Conservation (phyloP, 2,113 vertebrate genomes). For the Xenus cinereus region DNA sequence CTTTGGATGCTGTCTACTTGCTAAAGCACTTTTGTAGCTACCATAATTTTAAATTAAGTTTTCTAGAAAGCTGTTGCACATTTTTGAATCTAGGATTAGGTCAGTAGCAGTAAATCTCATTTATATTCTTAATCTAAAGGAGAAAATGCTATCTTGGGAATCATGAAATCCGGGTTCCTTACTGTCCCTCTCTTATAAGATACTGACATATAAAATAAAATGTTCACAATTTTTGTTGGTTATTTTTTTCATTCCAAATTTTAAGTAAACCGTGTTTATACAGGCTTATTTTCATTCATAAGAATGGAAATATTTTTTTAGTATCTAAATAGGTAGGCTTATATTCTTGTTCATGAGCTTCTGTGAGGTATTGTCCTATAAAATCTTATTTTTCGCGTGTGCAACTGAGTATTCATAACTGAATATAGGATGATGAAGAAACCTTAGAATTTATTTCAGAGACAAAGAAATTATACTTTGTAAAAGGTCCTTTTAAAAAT, state of each 20-base stretch:
- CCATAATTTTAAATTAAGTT: conserved; percentile 76
- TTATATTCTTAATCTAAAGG: conserved; percentile 71
- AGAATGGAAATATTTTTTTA: conserved; percentile 65
- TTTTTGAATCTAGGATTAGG: conserved; percentile 69
- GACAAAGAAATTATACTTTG: conserved; percentile 49
- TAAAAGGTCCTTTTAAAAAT: conserved; percentile 47
- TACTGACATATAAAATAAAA: conserved; percentile 66
- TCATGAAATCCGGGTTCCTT: conserved; percentile 45
- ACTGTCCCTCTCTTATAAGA: conserved; percentile 42
- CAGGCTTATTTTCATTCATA: conserved; percentile 67
- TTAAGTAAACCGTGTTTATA: conserved; percentile 64
- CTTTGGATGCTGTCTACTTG: conserved; percentile 9
- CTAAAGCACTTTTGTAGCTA: conserved; percentile 63
- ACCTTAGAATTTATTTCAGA: conserved; percentile 46
- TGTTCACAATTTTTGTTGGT: conserved; percentile 31
- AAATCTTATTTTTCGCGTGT: conserved; percentile 56
- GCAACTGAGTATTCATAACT: conserved; percentile 55
- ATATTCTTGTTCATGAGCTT: conserved; percentile 64
- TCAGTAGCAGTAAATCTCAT: conserved; percentile 72
- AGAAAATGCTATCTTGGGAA: conserved; percentile 64
- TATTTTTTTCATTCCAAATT: conserved; percentile 53
- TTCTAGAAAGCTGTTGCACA: conserved; percentile 67
- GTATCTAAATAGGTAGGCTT: conserved; percentile 26
- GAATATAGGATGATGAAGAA: conserved; percentile 61
- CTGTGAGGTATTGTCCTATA: conserved; percentile 49